These are phyloP conservation scores for Varecia variegata DNA, from an alignment of 2,797 vertebrate genomes.

Conservation along the genomic window DNA sequence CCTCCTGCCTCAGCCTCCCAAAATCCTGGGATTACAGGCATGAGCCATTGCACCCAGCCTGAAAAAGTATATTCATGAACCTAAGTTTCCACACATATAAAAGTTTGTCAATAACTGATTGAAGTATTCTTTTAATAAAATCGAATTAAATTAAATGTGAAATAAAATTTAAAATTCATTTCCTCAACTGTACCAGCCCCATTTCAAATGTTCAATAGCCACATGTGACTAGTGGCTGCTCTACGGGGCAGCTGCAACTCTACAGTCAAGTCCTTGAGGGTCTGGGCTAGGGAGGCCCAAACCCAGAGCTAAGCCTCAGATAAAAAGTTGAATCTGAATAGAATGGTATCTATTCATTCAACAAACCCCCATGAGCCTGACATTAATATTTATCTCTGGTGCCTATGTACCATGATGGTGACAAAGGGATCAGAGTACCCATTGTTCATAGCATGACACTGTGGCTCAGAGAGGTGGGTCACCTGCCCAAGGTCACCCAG, in stretches of 20 bases:
- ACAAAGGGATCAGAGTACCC: background rate
- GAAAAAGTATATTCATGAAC: background rate
- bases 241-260: background rate
- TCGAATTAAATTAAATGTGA: constrained; percentile 33
- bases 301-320: background rate
- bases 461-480: background rate
- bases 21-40: background rate
- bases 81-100: constrained; percentile 14
- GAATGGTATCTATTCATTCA: background rate
- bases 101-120: background rate
- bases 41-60: background rate
- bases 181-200: background rate
- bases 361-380: background rate
- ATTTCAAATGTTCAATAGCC: background rate
- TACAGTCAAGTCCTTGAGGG: background rate
- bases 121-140: background rate
- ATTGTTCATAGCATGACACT: background rate
- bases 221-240: background rate
- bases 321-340: background rate
- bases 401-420: background rate
- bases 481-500: background rate
- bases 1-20: background rate
- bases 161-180: background rate
- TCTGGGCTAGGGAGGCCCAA: background rate
- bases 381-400: background rate